Conservation (phyloP, 2,797 vertebrate genomes). For the Allobates femoralis region DNA sequence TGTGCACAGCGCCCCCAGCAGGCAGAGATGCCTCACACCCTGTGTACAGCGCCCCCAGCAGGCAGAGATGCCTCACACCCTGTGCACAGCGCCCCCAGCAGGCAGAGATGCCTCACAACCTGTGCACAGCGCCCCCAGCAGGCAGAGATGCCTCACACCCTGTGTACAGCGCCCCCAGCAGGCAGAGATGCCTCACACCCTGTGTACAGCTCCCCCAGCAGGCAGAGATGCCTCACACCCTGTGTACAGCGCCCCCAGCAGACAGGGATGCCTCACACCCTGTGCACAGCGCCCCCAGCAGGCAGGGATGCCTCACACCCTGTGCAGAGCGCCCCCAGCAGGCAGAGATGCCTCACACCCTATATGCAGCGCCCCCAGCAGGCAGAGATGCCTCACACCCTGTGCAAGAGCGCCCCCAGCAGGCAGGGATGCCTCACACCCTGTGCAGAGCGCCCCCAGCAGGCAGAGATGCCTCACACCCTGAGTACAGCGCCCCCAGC, state of each 20-base stretch:
- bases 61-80: not conserved
- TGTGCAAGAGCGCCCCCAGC: too few relatives aligned
- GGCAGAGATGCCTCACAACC: not conserved
- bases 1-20: too few relatives aligned
- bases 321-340: too few relatives aligned
- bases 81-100: too few relatives aligned
- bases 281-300: conserved; percentile 29
- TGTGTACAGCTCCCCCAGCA: conserved; percentile 27
- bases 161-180: too few relatives aligned
- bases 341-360: not conserved
- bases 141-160: not conserved
- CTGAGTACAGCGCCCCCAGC: too few relatives aligned
- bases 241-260: too few relatives aligned
- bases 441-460: conserved; percentile 31
- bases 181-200: not conserved
- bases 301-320: not conserved
- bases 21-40: not conserved
- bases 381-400: not conserved
- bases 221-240: not conserved
- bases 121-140: conserved; percentile 29
- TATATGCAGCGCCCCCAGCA: conserved; percentile 26
- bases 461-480: not conserved
- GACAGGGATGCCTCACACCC: not conserved
- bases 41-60: conserved; percentile 29
- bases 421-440: not conserved